Base-by-base conservation (phyloP, 2,113 vertebrate genomes). In the Mustela nigripes region DNA sequence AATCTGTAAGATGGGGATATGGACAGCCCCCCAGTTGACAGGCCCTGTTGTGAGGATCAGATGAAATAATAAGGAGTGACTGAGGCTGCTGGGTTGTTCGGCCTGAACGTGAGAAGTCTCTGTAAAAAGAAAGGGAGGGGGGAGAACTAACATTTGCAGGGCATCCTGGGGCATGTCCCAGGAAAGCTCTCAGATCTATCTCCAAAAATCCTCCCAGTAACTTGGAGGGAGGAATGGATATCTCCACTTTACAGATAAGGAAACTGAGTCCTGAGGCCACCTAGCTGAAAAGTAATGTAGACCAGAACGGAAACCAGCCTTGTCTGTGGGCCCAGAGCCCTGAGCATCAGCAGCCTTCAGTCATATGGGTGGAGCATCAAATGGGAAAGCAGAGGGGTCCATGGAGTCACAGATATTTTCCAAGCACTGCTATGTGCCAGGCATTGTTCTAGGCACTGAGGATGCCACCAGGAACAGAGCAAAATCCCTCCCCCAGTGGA, bases 231-330 rank as follows among this genome's bases (percentile, higher is more conserved):
- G 28, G 18, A 89, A 89, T 31, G 80, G 24, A 10, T 74, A 16
- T 76, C 6, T 78, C 33, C 24, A 65, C n/a, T 89, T 84, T 48
- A 86, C 21, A 88, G 36, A 81, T 31, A 76, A 97, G 36, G n/a
- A 95, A 95, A 90, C 39, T 86, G 73, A 93, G 79, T 56, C 53
- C 33, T 63, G 7, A 74, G 50, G 33, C 76, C 92, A 73, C 39
- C 36, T 71, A 69, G 36, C 73, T 74, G 22, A 31, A 83, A 83
- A 79, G 48, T 36, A 14, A 58, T 31, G 9, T 39, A 26, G 42
- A 78, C 11, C 33, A 56, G 67, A 95, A 42, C 48, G 42, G 74
- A 94, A 92, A 16, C 62, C 48, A 90, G 50, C 11, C 18, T 83
- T 84, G 21, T 65, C 62, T 56, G 11, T 11, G 69, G 94, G 31